Conservation (phyloP, 2,113 vertebrate genomes). For the Epinephelus cyanopodus region DNA sequence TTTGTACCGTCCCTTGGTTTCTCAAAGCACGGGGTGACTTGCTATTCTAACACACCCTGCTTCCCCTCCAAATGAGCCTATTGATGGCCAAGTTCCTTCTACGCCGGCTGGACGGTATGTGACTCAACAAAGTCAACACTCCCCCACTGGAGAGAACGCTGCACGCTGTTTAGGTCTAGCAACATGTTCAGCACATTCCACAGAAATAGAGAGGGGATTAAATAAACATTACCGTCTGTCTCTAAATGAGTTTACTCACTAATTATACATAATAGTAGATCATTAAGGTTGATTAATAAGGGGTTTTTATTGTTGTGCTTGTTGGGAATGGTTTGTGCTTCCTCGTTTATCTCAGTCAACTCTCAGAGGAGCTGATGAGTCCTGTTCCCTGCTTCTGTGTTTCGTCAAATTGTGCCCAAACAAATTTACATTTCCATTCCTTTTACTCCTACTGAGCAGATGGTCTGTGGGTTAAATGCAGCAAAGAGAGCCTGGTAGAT, state of each 20-base stretch:
- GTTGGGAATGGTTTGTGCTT: constrained; percentile 50
- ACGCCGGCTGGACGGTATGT: constrained; percentile 16
- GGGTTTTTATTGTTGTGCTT: constrained; percentile 63
- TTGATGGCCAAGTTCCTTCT: constrained; percentile 47
- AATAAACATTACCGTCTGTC: constrained; percentile 72
- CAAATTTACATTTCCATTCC: constrained; percentile 61
- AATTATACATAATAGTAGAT: constrained; percentile 74
- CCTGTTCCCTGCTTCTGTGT: constrained; percentile 25
- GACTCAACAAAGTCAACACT: constrained; percentile 43
- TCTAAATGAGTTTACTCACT: constrained; percentile 73
- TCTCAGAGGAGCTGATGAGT: constrained; percentile 48
- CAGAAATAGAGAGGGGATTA: constrained; percentile 66
- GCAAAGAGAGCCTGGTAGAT: constrained; percentile 1
- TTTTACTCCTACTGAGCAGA: constrained; percentile 28
- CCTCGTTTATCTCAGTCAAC: constrained; percentile 38
- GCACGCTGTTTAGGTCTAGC: constrained; percentile 18
- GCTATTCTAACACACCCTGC: constrained; percentile 57
- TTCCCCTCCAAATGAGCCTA: constrained; percentile 43
- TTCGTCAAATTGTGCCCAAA: constrained; percentile 50
- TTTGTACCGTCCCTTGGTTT: constrained; percentile 40
- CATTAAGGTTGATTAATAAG: constrained; percentile 77
- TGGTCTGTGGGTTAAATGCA: constrained; percentile 28
- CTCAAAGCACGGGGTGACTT: constrained; percentile 4
- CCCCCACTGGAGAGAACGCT: constrained; percentile 1
- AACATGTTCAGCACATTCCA: constrained; percentile 74